Percentiles rank a stretch among this genome's conserved stretches.
phyloP scores from a whole-genome alignment of 2,113 vertebrate species.

The Mellivora capensis region DNA sequence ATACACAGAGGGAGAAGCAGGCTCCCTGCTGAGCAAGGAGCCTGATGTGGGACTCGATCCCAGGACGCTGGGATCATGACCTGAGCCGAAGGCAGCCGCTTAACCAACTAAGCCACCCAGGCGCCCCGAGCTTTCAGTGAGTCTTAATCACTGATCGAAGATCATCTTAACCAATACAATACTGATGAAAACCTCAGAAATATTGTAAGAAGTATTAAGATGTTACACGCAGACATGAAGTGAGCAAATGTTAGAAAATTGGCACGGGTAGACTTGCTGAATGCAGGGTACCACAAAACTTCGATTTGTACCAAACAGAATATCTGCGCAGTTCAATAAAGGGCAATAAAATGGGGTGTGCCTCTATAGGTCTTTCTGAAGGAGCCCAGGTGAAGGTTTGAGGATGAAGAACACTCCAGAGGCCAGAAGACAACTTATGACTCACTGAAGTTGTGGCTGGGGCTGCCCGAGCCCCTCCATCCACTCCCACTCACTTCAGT shows the following conservation, averaged over 20 bases:
- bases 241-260: neutral
- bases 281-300: neutral
- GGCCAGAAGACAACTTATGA: neutral
- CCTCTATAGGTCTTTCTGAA: neutral
- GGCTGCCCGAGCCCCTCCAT: rapidly evolving
- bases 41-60: no score
- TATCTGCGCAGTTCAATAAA: neutral
- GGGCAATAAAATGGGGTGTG: neutral
- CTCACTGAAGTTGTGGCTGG: neutral
- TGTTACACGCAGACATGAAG: neutral
- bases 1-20: no score
- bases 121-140: neutral
- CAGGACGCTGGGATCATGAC: no score
- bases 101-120: no score
- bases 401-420: neutral
- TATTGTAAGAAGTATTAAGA: neutral
- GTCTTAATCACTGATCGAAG: neutral
- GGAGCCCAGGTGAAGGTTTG: neutral
- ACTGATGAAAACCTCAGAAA: neutral
- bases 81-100: no score
- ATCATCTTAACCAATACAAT: neutral
- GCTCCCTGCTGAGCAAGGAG: no score
- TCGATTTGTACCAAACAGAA: neutral
- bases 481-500: no score
- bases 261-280: neutral